phyloP scores from a whole-genome alignment of 2,888 invertebrate species.

The Habroteleia sp. region DNA sequence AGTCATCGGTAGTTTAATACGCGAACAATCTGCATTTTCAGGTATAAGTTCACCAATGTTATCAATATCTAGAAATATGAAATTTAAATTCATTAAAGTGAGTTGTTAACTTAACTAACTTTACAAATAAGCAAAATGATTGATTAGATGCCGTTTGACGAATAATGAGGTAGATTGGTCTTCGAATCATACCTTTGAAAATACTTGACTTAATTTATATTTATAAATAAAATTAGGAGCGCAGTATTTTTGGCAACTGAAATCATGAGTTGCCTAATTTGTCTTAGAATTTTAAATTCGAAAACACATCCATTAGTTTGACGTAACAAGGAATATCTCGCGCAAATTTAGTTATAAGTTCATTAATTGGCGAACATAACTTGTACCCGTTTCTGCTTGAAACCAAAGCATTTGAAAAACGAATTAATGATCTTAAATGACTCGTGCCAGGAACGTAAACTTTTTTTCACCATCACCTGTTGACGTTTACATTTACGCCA shows the following conservation, averaged over 20 bases:
- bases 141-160: background rate
- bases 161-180: conserved; percentile 64
- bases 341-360: too few species aligned
- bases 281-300: conserved; percentile 36
- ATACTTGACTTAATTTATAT: conserved; percentile 73
- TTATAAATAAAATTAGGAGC: conserved; percentile 76
- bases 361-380: background rate
- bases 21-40: conserved; percentile 67
- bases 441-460: conserved; percentile 6
- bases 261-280: conserved; percentile 52
- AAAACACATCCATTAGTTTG: conserved; percentile 8
- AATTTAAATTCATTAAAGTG: too few species aligned
- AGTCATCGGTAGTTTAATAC: conserved; percentile 83
- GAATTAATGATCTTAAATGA: too few species aligned
- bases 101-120: background rate
- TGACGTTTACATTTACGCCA: conserved; percentile 46
- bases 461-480: conserved; percentile 69
- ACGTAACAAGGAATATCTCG: background rate
- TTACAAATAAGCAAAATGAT: conserved; percentile 27
- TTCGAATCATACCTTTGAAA: conserved; percentile 69
- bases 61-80: conserved; percentile 60
- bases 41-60: conserved; percentile 28
- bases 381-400: too few species aligned
- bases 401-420: too few species aligned
- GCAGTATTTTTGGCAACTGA: conserved; percentile 65